Conservation (phyloP, 2,797 vertebrate species). For the Epinephelus malabaricus region DNA sequence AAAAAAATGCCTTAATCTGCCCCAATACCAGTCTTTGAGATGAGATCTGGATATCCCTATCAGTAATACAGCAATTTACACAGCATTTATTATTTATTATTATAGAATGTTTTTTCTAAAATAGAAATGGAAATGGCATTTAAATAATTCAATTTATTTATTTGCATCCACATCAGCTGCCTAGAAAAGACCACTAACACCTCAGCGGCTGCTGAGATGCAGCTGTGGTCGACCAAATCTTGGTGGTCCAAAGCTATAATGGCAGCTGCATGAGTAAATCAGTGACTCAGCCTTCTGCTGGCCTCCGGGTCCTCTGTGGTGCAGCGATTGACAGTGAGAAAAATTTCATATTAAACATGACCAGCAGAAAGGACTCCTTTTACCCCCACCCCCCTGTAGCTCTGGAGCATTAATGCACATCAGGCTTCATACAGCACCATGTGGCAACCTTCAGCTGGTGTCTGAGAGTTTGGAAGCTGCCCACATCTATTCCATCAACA, state of each 20-base stretch:
- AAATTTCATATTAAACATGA: background rate
- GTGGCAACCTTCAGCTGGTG: constrained; percentile 16
- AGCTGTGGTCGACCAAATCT: background rate
- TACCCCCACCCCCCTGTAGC: too few relatives aligned
- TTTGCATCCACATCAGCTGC: background rate
- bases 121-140: too few relatives aligned
- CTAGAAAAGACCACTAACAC: background rate
- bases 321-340: background rate
- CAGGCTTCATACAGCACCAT: background rate
- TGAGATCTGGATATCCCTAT: too few relatives aligned
- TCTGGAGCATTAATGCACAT: constrained; percentile 2
- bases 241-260: background rate
- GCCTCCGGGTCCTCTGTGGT: background rate
- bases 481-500: constrained; percentile 20
- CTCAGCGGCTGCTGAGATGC: background rate
- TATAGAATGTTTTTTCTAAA: background rate
- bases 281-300: background rate
- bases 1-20: too few relatives aligned
- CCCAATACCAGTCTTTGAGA: too few relatives aligned
- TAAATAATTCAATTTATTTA: background rate
- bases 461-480: constrained; percentile 11
- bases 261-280: background rate
- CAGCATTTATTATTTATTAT: background rate
- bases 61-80: too few relatives aligned
- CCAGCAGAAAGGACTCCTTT: background rate